Percentiles rank a stretch among this genome's conserved stretches.
These are phyloP conservation scores for Stenodema calcarata DNA, from an alignment of 2,888 invertebrate species.

Conservation along the genomic window DNA sequence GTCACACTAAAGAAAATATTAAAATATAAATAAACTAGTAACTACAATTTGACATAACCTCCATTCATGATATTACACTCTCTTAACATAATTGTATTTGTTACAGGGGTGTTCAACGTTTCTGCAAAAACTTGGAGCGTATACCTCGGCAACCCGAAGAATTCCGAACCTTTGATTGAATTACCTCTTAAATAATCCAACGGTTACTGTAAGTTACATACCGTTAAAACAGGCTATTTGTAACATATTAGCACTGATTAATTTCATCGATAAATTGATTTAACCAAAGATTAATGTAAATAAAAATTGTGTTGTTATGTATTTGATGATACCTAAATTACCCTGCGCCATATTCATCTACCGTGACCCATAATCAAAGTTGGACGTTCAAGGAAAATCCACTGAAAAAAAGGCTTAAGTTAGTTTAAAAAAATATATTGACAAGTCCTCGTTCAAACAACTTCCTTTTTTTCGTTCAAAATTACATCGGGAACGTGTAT, in stretches of 20 bases:
- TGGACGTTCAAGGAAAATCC: too few relatives aligned
- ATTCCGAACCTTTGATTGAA: slow-evolving; percentile 73
- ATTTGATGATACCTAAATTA: too few relatives aligned
- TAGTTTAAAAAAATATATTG: background rate
- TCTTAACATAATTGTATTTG: background rate
- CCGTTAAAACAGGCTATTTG: background rate
- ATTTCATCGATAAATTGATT: background rate
- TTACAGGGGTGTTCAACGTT: slow-evolving; percentile 78
- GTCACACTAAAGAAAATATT: too few relatives aligned
- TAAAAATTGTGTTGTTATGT: background rate
- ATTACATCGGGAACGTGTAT: background rate
- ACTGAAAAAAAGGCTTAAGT: too few relatives aligned
- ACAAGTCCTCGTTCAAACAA: background rate
- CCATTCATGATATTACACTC: too few relatives aligned
- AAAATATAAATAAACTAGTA: too few relatives aligned
- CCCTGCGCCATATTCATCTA: too few relatives aligned
- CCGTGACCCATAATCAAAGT: too few relatives aligned
- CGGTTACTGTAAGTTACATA: too few relatives aligned
- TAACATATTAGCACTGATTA: slow-evolving; percentile 47
- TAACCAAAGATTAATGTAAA: background rate
- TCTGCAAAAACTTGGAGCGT: slow-evolving; percentile 76
- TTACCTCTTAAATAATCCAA: slow-evolving; percentile 66
- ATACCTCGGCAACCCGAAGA: slow-evolving; percentile 77
- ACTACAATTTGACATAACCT: too few relatives aligned
- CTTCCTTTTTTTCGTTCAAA: background rate